Evolutionary conservation across 2,113 vertebrate genomes (phyloP).

Genomic region (Bubo blakistoni): DNA sequence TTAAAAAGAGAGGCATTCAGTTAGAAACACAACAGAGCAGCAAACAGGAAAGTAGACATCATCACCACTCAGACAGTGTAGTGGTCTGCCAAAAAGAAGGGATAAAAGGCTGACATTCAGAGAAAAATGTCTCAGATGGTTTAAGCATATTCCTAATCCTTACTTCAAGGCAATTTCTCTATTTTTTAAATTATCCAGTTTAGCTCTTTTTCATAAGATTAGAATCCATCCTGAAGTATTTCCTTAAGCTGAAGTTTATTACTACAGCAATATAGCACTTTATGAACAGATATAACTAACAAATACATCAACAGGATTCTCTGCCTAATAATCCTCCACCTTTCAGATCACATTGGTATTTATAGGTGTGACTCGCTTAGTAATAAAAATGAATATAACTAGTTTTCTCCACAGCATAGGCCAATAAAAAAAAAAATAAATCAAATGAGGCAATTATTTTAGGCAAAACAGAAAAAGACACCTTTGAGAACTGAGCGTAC

Average conservation of each 20-base stretch:
- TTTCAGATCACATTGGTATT: background rate
- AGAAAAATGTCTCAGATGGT: background rate
- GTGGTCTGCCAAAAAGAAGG: background rate
- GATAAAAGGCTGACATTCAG: background rate
- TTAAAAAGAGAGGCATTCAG: slow-evolving; percentile 66
- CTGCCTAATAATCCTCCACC: background rate
- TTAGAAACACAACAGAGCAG: slow-evolving; percentile 56
- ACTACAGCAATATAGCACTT: background rate
- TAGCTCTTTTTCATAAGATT: background rate
- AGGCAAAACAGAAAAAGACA: background rate
- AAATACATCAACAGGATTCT: background rate
- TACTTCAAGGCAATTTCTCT: background rate
- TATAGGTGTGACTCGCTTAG: background rate
- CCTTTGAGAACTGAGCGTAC: background rate
- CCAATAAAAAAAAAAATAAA: background rate
- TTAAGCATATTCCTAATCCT: background rate
- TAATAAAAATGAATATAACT: background rate
- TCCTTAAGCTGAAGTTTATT: background rate
- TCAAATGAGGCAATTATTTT: background rate
- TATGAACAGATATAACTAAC: background rate
- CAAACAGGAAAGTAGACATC: slow-evolving; percentile 33
- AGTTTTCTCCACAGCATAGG: background rate
- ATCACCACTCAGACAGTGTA: background rate
- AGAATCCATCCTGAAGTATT: background rate
- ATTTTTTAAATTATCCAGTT: background rate